phyloP scores from a whole-genome alignment of 2,113 vertebrate species.

The Edolisoma coerulescens region DNA sequence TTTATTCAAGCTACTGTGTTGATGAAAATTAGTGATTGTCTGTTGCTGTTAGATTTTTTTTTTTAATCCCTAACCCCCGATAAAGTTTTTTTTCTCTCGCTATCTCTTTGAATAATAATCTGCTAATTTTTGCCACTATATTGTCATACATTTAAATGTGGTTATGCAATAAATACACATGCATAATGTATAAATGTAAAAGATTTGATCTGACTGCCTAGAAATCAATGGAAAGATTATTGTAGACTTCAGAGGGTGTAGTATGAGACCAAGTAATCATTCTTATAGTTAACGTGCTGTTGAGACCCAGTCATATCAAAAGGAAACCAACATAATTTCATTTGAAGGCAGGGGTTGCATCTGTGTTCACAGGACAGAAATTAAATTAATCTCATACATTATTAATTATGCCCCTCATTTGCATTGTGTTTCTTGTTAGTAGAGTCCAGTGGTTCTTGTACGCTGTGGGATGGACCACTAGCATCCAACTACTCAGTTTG shows the following conservation, averaged over 20 bases:
- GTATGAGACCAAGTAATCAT: not conserved
- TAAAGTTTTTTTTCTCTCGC: not conserved
- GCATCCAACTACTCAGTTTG: not conserved
- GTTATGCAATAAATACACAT: not conserved
- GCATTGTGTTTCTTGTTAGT: not conserved
- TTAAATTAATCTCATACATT: not conserved
- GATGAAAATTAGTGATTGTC: conserved; percentile 32
- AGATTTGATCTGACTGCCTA: not conserved
- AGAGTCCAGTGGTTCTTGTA: not conserved
- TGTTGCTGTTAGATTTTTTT: not conserved
- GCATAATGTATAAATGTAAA: not conserved
- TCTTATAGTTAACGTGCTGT: not conserved
- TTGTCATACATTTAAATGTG: not conserved
- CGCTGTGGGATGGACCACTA: not conserved
- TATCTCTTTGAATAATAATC: not conserved
- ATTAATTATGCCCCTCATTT: not conserved
- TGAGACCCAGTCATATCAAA: not conserved
- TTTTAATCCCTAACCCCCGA: not conserved
- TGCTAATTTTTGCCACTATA: not conserved
- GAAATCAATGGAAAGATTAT: not conserved
- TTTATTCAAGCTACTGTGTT: conserved; percentile 20
- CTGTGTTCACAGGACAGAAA: not conserved
- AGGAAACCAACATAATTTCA: not conserved
- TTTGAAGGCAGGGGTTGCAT: not conserved
- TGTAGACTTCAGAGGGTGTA: not conserved